Evolutionary conservation across 2,113 vertebrate genomes (phyloP).

Genomic region (Clarias gariepinus): DNA sequence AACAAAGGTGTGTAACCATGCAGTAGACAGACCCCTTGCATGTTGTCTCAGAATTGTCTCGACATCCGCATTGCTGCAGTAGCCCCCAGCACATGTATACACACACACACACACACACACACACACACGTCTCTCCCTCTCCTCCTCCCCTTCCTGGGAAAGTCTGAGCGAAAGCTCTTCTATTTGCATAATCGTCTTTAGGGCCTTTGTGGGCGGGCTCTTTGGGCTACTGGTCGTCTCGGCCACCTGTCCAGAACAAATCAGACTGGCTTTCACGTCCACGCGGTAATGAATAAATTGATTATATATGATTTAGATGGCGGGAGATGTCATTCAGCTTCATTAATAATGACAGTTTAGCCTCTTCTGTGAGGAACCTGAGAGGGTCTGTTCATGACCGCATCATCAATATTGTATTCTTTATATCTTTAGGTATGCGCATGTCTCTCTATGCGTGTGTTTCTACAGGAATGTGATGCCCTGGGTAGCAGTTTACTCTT

Average conservation of each 20-base stretch:
- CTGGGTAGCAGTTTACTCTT: not conserved
- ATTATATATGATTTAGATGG: conserved; percentile 67
- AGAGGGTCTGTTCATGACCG: not conserved
- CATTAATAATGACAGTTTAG: conserved; percentile 17
- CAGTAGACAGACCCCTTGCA: not conserved
- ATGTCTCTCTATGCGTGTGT: not conserved
- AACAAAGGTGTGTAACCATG: not conserved
- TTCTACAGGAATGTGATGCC: not conserved
- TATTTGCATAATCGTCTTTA: conserved; percentile 89
- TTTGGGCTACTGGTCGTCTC: conserved; percentile 66
- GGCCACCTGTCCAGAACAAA: conserved; percentile 87
- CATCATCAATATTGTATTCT: not conserved
- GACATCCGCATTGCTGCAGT: not conserved
- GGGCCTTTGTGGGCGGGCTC: conserved; percentile 77
- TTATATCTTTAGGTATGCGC: not conserved
- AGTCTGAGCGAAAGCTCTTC: conserved; percentile 66
- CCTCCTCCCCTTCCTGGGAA: conserved; percentile 82
- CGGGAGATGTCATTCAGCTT: conserved; percentile 39
- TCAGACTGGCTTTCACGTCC: conserved; percentile 69
- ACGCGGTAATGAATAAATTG: conserved; percentile 70
- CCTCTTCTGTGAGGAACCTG: not conserved
- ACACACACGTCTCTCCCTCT: conserved; percentile 57
- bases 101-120: not conserved
- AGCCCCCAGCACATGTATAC: not conserved
- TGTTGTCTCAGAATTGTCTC: not conserved